Evolutionary conservation across 2,113 vertebrate genomes (phyloP).

Genomic region (Ophiodon elongatus): DNA sequence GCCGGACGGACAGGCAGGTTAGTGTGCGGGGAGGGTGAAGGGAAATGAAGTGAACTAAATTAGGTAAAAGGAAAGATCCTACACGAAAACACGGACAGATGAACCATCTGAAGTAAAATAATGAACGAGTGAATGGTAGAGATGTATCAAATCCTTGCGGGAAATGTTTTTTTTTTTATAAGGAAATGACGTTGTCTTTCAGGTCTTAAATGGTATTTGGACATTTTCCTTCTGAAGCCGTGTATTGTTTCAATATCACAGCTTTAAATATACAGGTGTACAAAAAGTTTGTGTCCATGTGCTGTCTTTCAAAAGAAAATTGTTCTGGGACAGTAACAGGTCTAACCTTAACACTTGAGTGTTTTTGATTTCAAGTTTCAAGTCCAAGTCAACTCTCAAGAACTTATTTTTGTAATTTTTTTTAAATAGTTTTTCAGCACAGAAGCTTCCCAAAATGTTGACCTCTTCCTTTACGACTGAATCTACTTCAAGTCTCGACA

Average conservation of each 20-base stretch:
- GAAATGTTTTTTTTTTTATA: neutral
- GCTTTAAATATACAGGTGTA: neutral
- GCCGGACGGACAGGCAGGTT: slow-evolving; percentile 56
- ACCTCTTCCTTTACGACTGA: neutral
- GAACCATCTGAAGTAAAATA: neutral
- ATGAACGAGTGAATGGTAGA: neutral
- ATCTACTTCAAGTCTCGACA: neutral
- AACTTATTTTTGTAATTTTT: neutral
- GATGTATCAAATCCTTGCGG: neutral
- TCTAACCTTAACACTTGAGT: neutral
- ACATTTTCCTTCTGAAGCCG: neutral
- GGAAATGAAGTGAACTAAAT: neutral
- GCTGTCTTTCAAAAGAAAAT: neutral
- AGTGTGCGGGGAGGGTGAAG: slow-evolving; percentile 18
- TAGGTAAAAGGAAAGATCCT: neutral
- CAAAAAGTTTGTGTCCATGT: neutral
- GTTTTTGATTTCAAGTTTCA: neutral
- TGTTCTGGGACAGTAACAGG: neutral
- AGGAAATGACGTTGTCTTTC: neutral
- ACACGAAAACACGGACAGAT: neutral
- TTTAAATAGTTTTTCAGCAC: slow-evolving; percentile 5
- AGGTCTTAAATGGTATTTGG: neutral
- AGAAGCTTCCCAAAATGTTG: neutral
- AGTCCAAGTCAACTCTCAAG: neutral
- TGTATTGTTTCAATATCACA: neutral